Conservation (phyloP, 2,113 vertebrate genomes). For the Antechinus stuartii region DNA sequence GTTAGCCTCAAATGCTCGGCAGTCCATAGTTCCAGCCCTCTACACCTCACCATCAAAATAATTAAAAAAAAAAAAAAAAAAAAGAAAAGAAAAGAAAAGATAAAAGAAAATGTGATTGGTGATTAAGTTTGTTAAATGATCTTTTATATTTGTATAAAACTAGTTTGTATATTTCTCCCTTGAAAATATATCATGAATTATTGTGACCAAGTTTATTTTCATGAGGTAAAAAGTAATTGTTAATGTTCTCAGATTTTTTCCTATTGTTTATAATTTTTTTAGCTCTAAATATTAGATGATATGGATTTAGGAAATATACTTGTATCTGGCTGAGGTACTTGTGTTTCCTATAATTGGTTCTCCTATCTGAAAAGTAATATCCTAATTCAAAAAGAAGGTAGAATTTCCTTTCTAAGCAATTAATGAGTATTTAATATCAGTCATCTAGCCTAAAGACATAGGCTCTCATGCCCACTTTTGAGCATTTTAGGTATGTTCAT, state of each 20-base stretch:
- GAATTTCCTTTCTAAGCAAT: not conserved
- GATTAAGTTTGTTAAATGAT: not conserved
- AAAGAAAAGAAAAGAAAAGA: too few relatives aligned
- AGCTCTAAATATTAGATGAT: not conserved
- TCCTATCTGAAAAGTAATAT: not conserved
- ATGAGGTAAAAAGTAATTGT: not conserved
- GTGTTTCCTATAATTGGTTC: not conserved
- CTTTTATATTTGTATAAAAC: not conserved
- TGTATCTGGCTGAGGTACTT: not conserved
- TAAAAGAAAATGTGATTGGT: not conserved
- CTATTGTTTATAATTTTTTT: not conserved
- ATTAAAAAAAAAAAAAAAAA: too few relatives aligned
- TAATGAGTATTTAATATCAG: not conserved
- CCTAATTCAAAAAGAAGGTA: not conserved
- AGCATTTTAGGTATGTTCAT: not conserved
- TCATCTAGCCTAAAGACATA: not conserved
- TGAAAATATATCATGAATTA: not conserved
- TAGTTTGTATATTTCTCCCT: not conserved
- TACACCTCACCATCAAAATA: too few relatives aligned
- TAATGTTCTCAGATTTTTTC: not conserved
- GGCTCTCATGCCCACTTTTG: not conserved
- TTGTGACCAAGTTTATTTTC: not conserved
- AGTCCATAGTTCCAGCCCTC: too few relatives aligned
- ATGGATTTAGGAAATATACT: too few relatives aligned
- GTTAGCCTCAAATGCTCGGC: too few relatives aligned